phyloP scores from a whole-genome alignment of 2,113 vertebrate species.

The Fulmarus glacialis region DNA sequence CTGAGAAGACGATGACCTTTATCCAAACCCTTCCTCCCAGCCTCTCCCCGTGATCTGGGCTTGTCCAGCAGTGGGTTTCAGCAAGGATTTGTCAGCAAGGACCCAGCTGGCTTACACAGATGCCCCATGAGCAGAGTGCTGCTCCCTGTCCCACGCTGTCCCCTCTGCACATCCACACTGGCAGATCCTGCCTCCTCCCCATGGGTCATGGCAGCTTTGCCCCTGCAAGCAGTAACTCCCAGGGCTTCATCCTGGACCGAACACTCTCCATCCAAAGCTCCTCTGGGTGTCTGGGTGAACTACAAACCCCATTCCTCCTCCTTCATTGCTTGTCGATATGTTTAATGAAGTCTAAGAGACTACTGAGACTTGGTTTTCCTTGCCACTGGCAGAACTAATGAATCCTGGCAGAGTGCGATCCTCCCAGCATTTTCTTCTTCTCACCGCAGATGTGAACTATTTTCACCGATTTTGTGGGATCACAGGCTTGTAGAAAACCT shows the following conservation, averaged over 20 bases:
- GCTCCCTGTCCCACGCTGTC: background rate
- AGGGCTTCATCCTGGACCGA: background rate
- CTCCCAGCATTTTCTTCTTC: background rate
- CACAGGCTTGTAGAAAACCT: background rate
- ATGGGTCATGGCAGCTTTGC: fast-evolving
- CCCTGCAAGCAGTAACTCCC: background rate
- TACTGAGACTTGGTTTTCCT: background rate
- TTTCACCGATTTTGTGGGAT: background rate
- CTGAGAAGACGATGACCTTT: background rate
- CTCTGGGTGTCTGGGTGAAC: background rate
- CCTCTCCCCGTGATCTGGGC: background rate
- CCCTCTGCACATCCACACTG: background rate
- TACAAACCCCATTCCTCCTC: background rate
- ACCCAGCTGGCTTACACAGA: background rate
- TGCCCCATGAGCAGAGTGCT: background rate
- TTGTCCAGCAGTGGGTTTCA: background rate
- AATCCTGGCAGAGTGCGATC: background rate
- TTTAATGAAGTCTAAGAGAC: constrained; percentile 5
- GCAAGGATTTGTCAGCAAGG: background rate
- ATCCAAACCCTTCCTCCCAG: background rate
- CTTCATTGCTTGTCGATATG: background rate
- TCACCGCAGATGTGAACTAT: background rate
- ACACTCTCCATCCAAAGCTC: background rate
- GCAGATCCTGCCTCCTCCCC: background rate
- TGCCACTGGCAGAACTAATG: background rate